Evolutionary conservation across 2,797 vertebrate species (phyloP).

Genomic region (Adelosebastes latens): DNA sequence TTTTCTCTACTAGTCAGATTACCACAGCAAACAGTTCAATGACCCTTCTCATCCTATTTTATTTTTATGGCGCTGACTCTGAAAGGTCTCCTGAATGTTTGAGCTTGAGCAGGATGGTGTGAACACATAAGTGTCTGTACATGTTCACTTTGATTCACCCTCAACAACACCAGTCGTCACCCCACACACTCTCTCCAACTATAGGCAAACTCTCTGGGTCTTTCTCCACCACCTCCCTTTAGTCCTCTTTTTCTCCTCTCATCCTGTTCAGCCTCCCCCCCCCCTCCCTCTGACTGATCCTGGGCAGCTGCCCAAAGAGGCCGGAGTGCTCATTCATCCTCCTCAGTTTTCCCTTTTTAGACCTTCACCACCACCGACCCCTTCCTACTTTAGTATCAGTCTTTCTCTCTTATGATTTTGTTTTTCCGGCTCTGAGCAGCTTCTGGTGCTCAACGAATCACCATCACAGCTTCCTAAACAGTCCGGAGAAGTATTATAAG

Average conservation of each 20-base stretch:
- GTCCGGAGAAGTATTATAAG: slow-evolving; percentile 29
- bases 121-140: neutral
- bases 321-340: slow-evolving; percentile 72
- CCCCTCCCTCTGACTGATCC: slow-evolving; percentile 62
- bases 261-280: neutral
- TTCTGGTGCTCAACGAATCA: slow-evolving; percentile 64
- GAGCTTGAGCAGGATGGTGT: neutral
- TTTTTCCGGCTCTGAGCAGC: slow-evolving; percentile 66
- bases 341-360: slow-evolving; percentile 69
- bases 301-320: slow-evolving; percentile 76
- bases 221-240: slow-evolving; percentile 61
- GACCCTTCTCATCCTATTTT: no score
- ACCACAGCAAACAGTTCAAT: no score
- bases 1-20: no score
- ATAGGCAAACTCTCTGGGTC: slow-evolving; percentile 23
- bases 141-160: neutral
- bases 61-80: neutral
- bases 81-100: neutral
- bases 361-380: slow-evolving; percentile 21
- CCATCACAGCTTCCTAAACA: slow-evolving; percentile 56
- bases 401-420: slow-evolving; percentile 37
- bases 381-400: slow-evolving; percentile 9
- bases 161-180: neutral
- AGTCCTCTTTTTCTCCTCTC: slow-evolving; percentile 57
- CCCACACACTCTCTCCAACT: slow-evolving; percentile 10